Percentiles rank a stretch among this genome's conserved stretches.
phyloP scores from a whole-genome alignment of 2,113 vertebrate genomes.

The Ptyas mucosa region DNA sequence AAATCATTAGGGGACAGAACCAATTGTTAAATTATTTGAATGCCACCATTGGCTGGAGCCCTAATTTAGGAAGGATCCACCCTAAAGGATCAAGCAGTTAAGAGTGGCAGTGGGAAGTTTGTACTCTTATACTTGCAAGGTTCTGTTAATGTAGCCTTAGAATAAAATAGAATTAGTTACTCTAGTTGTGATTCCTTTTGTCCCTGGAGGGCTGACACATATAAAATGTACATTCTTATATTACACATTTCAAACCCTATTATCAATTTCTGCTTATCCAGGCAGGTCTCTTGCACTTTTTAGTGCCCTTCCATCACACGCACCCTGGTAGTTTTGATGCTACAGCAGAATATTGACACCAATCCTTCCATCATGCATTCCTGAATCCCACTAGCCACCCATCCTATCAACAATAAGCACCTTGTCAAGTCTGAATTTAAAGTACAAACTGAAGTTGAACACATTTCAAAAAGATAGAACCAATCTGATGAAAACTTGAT shows the following conservation, averaged over 20 bases:
- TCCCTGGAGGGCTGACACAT: not conserved
- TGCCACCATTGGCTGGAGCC: not conserved
- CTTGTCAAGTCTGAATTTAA: constrained; percentile 5
- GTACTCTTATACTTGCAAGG: not conserved
- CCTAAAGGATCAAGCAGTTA: not conserved
- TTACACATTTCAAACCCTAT: constrained; percentile 39
- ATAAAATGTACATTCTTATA: not conserved
- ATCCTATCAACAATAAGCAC: constrained; percentile 14
- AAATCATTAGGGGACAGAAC: no score
- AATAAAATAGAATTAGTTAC: not conserved
- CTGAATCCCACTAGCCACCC: not conserved
- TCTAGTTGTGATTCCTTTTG: not conserved
- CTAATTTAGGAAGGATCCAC: not conserved
- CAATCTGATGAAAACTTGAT: constrained; percentile 49
- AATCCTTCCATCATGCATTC: constrained; percentile 26
- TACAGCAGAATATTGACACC: constrained; percentile 26
- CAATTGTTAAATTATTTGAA: no score
- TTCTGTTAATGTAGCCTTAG: not conserved
- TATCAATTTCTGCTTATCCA: constrained; percentile 26
- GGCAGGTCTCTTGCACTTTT: not conserved
- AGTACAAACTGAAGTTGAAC: constrained; percentile 40
- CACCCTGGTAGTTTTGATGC: constrained; percentile 14
- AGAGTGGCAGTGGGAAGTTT: not conserved
- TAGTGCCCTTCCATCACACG: not conserved
- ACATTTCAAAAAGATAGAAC: constrained; percentile 42